These are phyloP conservation scores for Onychomys torridus DNA, from an alignment of 2,797 vertebrate genomes.

Conservation along the genomic window DNA sequence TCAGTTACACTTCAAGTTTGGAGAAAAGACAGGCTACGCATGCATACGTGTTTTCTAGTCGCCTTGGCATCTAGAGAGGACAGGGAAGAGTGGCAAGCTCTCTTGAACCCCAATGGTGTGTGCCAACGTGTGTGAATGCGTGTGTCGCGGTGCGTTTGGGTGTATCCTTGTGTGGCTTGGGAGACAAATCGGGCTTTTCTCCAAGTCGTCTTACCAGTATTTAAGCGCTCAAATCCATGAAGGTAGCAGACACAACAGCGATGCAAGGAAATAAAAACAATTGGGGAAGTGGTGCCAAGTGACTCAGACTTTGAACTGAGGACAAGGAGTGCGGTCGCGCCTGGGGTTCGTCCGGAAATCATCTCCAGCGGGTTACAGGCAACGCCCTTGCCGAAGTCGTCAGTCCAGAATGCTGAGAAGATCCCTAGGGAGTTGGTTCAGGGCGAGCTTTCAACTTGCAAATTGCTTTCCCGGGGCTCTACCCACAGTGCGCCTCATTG, in stretches of 20 bases:
- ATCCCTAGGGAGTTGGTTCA: slow-evolving; percentile 24
- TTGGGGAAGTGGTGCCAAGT: slow-evolving; percentile 73
- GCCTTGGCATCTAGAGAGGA: background rate
- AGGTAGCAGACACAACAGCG: slow-evolving; percentile 62
- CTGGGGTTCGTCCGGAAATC: slow-evolving; percentile 38
- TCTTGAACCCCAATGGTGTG: background rate
- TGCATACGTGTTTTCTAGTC: background rate
- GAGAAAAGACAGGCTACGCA: background rate
- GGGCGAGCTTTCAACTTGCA: slow-evolving; percentile 7
- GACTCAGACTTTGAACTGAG: slow-evolving; percentile 79
- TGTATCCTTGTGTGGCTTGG: slow-evolving; percentile 34
- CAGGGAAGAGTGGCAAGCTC: background rate
- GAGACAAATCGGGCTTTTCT: slow-evolving; percentile 47
- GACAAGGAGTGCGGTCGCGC: slow-evolving; percentile 21
- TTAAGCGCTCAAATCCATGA: slow-evolving; percentile 49
- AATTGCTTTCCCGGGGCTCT: background rate
- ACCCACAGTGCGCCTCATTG: background rate
- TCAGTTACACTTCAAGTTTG: background rate
- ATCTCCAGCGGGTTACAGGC: slow-evolving; percentile 31
- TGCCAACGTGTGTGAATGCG: background rate
- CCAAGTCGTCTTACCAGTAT: slow-evolving; percentile 6
- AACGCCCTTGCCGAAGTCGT: slow-evolving; percentile 51
- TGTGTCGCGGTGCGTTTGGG: slow-evolving; percentile 49
- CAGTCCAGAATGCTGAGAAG: slow-evolving; percentile 60
- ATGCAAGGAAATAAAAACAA: slow-evolving; percentile 71